Conservation (phyloP, 2,113 vertebrate species). For the Heliornis fulica region DNA sequence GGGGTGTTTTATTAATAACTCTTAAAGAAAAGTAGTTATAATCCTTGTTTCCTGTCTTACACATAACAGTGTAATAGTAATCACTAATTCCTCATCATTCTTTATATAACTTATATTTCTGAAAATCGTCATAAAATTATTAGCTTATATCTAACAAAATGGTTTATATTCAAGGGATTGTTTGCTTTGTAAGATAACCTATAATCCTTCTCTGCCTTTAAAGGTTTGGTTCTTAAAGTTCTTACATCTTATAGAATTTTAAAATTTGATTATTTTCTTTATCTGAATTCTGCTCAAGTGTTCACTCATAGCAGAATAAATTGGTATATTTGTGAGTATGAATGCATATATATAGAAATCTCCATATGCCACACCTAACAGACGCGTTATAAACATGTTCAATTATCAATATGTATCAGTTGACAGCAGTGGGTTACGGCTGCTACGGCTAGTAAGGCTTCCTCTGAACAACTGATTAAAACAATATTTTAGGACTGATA, state of each 20-base stretch:
- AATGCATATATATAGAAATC: not conserved
- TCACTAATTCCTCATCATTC: not conserved
- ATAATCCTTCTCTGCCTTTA: not conserved
- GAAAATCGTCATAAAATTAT: not conserved
- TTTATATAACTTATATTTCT: not conserved
- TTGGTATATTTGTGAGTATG: not conserved
- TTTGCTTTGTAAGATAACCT: not conserved
- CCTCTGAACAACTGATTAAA: not conserved
- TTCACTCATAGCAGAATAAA: not conserved
- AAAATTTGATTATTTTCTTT: not conserved
- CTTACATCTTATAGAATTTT: not conserved
- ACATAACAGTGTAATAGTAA: not conserved
- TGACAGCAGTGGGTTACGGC: not conserved
- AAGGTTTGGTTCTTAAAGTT: not conserved
- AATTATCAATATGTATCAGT: not conserved
- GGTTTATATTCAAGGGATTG: not conserved
- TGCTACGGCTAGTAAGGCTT: not conserved
- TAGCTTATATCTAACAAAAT: not conserved
- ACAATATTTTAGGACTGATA: not conserved
- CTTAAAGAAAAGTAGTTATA: not conserved
- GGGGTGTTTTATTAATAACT: not conserved
- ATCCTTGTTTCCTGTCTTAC: not conserved
- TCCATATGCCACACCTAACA: not conserved
- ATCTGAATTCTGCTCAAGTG: not conserved
- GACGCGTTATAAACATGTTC: fast-evolving